Evolutionary conservation across 64 coral and sea anemone genomes (phyloP).

Genomic region (Stichodactyla helianthus): DNA sequence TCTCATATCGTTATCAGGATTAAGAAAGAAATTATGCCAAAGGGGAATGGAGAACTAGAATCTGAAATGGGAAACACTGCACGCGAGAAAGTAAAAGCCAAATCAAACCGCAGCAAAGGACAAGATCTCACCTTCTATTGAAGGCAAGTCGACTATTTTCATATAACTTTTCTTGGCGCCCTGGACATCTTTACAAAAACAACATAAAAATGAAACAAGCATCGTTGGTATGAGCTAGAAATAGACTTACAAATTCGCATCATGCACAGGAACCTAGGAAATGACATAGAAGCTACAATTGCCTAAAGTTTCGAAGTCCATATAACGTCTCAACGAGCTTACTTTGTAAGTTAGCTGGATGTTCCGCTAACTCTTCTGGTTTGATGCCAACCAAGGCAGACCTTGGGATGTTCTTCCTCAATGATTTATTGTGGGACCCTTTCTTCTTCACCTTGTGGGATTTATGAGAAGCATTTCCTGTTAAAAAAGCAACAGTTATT

Average conservation of each 20-base stretch:
- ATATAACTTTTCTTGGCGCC: neutral
- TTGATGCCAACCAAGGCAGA: constrained; percentile 11
- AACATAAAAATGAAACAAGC: neutral
- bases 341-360: neutral
- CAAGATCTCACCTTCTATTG: constrained; percentile 17
- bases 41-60: no score
- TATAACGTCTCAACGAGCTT: no score
- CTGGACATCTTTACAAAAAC: neutral
- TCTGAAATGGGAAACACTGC: no score
- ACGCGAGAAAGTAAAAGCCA: no score
- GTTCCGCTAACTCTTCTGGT: neutral
- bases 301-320: no score
- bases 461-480: neutral
- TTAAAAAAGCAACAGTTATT: neutral
- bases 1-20: no score
- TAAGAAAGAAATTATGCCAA: no score
- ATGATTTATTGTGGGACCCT: neutral
- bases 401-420: neutral
- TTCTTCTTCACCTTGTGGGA: neutral
- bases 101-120: no score
- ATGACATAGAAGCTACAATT: no score
- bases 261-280: no score
- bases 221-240: neutral
- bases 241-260: no score
- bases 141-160: neutral